phyloP scores from a whole-genome alignment of 2,797 vertebrate genomes.

The Scolopax rusticola region DNA sequence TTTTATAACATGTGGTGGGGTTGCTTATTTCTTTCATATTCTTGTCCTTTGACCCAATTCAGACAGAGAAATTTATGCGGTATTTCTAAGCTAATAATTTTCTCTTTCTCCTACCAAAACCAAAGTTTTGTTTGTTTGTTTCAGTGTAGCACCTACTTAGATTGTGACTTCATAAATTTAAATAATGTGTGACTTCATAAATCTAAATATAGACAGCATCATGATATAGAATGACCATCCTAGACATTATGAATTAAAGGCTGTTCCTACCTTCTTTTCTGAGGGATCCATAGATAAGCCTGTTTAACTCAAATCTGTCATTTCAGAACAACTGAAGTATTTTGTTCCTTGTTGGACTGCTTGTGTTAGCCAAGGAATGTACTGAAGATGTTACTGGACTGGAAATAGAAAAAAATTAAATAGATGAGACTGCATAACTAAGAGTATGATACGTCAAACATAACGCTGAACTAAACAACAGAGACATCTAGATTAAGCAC shows the following conservation, averaged over 20 bases:
- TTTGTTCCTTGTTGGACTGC: neutral
- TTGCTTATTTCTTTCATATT: neutral
- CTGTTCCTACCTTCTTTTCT: neutral
- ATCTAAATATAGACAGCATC: neutral
- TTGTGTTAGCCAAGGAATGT: neutral
- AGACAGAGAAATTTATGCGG: neutral
- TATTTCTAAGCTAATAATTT: neutral
- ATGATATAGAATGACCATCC: neutral
- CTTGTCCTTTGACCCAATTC: neutral
- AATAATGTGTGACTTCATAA: neutral
- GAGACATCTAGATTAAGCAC: neutral
- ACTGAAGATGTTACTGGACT: neutral
- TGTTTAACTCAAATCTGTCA: neutral
- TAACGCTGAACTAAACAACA: neutral
- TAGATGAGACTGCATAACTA: neutral
- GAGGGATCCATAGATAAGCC: neutral
- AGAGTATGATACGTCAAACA: neutral
- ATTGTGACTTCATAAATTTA: neutral
- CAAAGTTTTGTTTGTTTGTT: neutral
- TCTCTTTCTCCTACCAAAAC: neutral
- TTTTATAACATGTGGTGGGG: too few relatives aligned
- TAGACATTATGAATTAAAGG: neutral
- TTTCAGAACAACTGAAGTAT: neutral
- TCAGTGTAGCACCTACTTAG: neutral
- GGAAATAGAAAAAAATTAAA: neutral